phyloP scores from a whole-genome alignment of 2,113 vertebrate genomes.

The Lathamus discolor region DNA sequence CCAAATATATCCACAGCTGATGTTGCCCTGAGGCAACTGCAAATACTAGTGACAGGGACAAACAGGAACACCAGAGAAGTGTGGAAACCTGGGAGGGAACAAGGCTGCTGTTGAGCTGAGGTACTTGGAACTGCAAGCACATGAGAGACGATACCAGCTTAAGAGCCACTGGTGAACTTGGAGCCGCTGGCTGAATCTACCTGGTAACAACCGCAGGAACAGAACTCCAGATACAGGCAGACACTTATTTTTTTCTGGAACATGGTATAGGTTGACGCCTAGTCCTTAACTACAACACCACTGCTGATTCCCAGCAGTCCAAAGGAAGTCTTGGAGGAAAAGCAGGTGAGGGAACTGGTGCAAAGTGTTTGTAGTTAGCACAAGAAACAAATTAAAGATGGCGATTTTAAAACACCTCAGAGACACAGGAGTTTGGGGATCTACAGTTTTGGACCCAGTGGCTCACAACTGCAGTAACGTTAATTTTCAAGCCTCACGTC shows the following conservation, averaged over 20 bases:
- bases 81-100: neutral
- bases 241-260: neutral
- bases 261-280: neutral
- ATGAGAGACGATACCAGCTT: neutral
- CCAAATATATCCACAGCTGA: neutral
- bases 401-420: neutral
- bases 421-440: too few species aligned
- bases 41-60: neutral
- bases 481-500: neutral
- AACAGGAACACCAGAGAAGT: neutral
- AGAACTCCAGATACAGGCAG: neutral
- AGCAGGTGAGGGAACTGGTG: neutral
- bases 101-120: neutral
- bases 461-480: neutral
- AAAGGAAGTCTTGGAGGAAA: neutral
- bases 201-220: neutral
- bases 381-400: neutral
- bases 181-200: neutral
- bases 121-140: neutral
- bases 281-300: neutral
- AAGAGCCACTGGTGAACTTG: neutral
- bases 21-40: neutral
- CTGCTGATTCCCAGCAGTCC: neutral
- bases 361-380: neutral
- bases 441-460: neutral